Evolutionary conservation across 2,888 invertebrate species (phyloP).

Genomic region (Xestia sexstrigata): DNA sequence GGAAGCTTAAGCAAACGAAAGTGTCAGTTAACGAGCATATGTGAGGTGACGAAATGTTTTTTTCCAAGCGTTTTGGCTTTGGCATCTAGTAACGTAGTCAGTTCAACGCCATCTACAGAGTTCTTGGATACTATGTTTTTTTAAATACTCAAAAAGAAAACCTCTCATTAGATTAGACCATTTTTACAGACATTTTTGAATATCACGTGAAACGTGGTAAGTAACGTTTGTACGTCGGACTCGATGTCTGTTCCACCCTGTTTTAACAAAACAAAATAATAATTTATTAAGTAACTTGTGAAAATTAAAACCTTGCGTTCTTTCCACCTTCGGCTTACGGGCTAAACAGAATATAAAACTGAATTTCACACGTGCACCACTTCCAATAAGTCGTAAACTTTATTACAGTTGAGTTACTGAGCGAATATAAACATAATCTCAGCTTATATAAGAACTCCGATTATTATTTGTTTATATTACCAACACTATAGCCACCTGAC

Average conservation of each 20-base stretch:
- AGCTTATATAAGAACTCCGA: constrained; percentile 34
- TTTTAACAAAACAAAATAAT: not conserved
- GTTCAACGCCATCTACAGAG: too few species aligned
- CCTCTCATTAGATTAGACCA: too few species aligned
- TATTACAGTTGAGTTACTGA: constrained; percentile 61
- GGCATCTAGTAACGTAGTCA: too few species aligned
- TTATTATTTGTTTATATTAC: constrained; percentile 54
- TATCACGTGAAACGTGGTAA: not conserved
- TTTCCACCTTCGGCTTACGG: not conserved
- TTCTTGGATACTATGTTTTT: too few species aligned
- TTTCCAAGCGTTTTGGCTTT: too few species aligned
- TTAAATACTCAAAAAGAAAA: too few species aligned
- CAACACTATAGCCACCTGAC: not conserved
- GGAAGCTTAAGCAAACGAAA: too few species aligned
- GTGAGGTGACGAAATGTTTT: too few species aligned
- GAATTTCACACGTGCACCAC: constrained; percentile 32
- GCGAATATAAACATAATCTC: constrained; percentile 61
- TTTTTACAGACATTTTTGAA: not conserved
- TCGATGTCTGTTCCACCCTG: too few species aligned
- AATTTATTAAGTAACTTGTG: not conserved
- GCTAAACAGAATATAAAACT: not conserved
- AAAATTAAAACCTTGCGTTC: not conserved
- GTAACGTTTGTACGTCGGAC: too few species aligned
- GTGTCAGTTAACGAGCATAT: too few species aligned
- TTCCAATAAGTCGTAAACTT: constrained; percentile 74